Evolutionary conservation across 1,140 invertebrate genomes (phyloP).

Genomic region (Camponotus vicinus): DNA sequence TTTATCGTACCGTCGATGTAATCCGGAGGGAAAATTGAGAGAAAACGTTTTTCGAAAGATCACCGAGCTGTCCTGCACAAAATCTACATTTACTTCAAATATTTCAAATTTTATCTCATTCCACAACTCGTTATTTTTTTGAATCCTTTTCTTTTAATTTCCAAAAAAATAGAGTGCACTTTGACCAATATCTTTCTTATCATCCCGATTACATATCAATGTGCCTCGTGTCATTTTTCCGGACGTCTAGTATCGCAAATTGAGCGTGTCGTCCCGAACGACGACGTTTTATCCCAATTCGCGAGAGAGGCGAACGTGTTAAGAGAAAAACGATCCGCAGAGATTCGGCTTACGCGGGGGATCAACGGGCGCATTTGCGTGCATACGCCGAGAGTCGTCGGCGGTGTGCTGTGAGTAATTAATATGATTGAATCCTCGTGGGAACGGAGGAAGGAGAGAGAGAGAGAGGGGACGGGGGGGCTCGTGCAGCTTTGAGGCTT

Average conservation of each 20-base stretch:
- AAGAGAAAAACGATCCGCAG: conserved; percentile 46
- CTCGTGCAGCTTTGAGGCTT: conserved; percentile 68
- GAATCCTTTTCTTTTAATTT: not conserved
- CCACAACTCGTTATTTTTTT: not conserved
- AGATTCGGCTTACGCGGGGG: conserved; percentile 1
- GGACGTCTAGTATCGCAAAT: not conserved
- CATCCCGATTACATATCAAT: not conserved
- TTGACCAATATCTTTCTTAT: not conserved
- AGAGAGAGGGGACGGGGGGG: not conserved
- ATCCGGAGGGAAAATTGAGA: not conserved
- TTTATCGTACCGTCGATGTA: conserved; percentile 11
- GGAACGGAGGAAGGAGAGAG: not conserved
- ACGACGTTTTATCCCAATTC: conserved; percentile 1
- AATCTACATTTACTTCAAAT: conserved; percentile 16
- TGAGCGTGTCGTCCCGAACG: not conserved
- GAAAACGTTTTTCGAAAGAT: conserved; percentile 11
- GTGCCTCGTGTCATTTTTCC: not conserved
- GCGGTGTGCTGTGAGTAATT: conserved; percentile 75
- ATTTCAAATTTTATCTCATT: conserved; percentile 25
- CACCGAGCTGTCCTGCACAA: not conserved
- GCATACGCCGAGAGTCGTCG: conserved; percentile 64
- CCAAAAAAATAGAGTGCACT: not conserved
- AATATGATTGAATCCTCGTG: conserved; percentile 78
- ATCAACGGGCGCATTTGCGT: conserved; percentile 59
- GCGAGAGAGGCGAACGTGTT: not conserved